Conservation (phyloP, 2,113 vertebrate species). For the Notothenia rossii region DNA sequence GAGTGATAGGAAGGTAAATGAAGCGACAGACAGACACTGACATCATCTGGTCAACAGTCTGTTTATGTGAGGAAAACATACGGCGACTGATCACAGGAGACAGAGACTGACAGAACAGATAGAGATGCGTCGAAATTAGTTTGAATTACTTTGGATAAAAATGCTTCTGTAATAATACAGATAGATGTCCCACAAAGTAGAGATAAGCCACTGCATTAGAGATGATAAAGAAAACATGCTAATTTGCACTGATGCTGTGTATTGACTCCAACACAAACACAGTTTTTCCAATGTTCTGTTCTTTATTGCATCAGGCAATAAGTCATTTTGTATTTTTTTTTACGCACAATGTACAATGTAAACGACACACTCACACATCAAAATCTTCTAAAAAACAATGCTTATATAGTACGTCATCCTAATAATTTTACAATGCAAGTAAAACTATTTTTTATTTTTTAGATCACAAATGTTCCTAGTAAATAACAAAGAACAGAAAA, state of each 20-base stretch:
- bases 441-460: background rate
- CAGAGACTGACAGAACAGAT: slow-evolving; percentile 41
- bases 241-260: background rate
- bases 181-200: background rate
- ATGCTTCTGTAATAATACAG: slow-evolving; percentile 11
- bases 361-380: background rate
- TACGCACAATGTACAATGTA: background rate
- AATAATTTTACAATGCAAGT: background rate
- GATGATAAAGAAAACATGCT: background rate
- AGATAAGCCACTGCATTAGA: background rate
- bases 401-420: background rate
- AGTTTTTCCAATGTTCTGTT: background rate
- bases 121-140: background rate
- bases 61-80: slow-evolving; percentile 48
- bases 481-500: background rate
- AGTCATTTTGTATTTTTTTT: background rate
- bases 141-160: slow-evolving; percentile 12
- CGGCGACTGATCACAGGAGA: slow-evolving; percentile 57
- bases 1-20: slow-evolving; percentile 41
- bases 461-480: background rate
- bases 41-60: slow-evolving; percentile 64
- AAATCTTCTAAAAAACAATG: too few species aligned
- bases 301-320: background rate
- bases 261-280: background rate
- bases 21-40: slow-evolving; percentile 57